Percentiles rank a stretch among this genome's conserved stretches.
phyloP scores from a whole-genome alignment of 2,113 vertebrate species.

The Arizona elegans region DNA sequence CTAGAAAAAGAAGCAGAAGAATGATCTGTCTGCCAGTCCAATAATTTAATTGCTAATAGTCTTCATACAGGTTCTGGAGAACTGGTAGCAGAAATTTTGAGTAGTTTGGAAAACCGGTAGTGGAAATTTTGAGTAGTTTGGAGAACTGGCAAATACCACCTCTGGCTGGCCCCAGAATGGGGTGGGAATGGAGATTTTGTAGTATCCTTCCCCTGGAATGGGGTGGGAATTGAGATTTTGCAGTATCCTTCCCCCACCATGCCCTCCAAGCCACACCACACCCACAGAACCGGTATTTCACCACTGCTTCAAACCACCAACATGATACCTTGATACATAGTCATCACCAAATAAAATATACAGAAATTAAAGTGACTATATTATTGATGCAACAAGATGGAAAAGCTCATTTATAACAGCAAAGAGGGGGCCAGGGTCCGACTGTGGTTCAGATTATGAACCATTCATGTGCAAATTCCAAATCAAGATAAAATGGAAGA shows the following conservation, averaged over 20 bases:
- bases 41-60: background rate
- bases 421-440: background rate
- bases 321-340: background rate
- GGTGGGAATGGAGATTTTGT: too few species aligned
- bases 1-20: background rate
- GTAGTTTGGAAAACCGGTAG: too few species aligned
- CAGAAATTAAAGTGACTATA: background rate
- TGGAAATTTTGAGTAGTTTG: too few species aligned
- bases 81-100: too few species aligned
- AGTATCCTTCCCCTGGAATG: too few species aligned
- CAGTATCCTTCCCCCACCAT: too few species aligned
- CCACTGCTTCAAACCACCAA: background rate
- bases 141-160: too few species aligned
- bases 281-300: too few species aligned
- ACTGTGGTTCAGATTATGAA: background rate
- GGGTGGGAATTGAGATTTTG: too few species aligned
- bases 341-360: background rate
- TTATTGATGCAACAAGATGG: background rate
- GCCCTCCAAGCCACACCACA: too few species aligned
- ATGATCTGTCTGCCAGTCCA: background rate
- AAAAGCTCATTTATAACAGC: background rate
- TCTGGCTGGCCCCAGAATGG: too few species aligned
- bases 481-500: background rate
- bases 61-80: too few species aligned
- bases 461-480: background rate